Percentiles rank a stretch among this genome's conserved stretches.
Evolutionary conservation across 1,140 invertebrate species (phyloP).

Genomic region (Yoshiicerus persimilis): DNA sequence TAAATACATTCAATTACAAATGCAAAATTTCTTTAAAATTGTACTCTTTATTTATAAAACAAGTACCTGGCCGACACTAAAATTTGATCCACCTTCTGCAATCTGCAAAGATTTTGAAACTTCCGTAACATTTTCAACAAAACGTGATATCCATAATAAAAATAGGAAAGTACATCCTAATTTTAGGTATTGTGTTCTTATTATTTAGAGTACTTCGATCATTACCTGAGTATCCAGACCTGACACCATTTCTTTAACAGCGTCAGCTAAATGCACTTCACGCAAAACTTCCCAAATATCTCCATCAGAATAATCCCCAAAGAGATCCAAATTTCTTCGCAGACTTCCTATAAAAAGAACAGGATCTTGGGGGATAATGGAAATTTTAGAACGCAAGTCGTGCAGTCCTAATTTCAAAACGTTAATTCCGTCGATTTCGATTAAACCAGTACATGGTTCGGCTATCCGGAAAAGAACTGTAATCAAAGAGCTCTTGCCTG

Average conservation of each 20-base stretch:
- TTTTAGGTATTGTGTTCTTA: not conserved
- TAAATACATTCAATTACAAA: constrained; percentile 66
- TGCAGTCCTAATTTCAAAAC: constrained; percentile 57
- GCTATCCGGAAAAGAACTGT: constrained; percentile 60
- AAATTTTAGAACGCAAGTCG: constrained; percentile 58
- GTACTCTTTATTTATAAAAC: too few relatives aligned
- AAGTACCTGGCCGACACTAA: constrained; percentile 73
- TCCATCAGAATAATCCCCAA: constrained; percentile 59
- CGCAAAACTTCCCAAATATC: constrained; percentile 65
- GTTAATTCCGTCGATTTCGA: constrained; percentile 59
- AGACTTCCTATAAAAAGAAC: constrained; percentile 62
- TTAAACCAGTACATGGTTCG: constrained; percentile 54
- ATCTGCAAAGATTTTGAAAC: too few relatives aligned
- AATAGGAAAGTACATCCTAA: too few relatives aligned
- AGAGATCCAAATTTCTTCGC: constrained; percentile 68
- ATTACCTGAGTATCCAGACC: constrained; percentile 51
- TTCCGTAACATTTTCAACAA: not conserved
- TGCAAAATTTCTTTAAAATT: too few relatives aligned
- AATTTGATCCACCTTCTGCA: constrained; percentile 72
- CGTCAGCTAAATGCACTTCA: constrained; percentile 61
- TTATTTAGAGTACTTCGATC: not conserved
- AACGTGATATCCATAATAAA: too few relatives aligned
- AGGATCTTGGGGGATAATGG: constrained; percentile 72
- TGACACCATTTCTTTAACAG: constrained; percentile 61
- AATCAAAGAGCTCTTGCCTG: constrained; percentile 64